Conservation (phyloP, 2,113 vertebrate species). For the Bubo blakistoni region DNA sequence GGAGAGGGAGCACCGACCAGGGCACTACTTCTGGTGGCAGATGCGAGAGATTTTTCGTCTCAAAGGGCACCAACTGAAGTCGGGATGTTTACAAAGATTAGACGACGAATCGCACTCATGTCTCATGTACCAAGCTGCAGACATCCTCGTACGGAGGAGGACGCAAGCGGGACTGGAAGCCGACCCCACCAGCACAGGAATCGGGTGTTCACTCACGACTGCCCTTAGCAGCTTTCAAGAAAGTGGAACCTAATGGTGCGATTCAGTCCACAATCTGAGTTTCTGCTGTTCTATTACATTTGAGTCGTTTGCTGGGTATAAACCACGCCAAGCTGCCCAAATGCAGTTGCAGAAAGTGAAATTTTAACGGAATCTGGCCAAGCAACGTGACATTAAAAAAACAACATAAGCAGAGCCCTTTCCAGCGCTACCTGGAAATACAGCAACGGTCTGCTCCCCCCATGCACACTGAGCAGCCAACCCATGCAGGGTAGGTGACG, state of each 20-base stretch:
- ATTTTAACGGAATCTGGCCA: neutral
- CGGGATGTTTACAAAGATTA: neutral
- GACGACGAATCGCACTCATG: neutral
- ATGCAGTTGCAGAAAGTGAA: neutral
- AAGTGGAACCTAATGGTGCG: rapidly evolving
- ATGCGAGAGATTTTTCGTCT: neutral
- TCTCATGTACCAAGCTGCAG: neutral
- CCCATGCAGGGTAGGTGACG: rapidly evolving
- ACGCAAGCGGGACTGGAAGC: neutral
- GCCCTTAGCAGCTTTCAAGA: neutral
- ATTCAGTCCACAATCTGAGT: neutral
- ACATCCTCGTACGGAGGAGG: neutral
- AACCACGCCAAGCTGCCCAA: neutral
- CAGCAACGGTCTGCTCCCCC: neutral
- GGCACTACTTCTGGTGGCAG: neutral
- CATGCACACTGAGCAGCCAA: neutral
- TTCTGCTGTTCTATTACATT: neutral
- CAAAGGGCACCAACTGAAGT: neutral
- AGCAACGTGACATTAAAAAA: neutral
- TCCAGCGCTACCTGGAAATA: neutral
- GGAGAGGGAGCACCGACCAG: neutral
- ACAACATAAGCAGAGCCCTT: rapidly evolving
- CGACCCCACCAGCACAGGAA: neutral
- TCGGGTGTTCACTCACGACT: neutral
- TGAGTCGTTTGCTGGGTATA: neutral